phyloP scores from a whole-genome alignment of 2,797 vertebrate genomes.

The Xiphophorus birchmanni region DNA sequence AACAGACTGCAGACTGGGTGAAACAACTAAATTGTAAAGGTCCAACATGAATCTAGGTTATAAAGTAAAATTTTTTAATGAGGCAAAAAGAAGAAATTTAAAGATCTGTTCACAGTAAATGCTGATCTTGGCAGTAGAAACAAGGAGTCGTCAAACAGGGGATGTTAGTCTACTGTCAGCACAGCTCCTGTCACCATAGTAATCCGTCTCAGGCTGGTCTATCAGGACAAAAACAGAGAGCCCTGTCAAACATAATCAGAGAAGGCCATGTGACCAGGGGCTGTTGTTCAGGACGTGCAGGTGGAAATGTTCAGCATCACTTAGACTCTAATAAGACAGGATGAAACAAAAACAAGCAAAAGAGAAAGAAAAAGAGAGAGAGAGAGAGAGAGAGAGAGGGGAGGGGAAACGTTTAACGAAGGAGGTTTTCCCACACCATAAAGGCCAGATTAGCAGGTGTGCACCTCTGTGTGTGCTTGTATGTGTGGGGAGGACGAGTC shows the following conservation, averaged over 20 bases:
- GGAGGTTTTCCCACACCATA: conserved; percentile 59
- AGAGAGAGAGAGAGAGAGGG: conserved; percentile 12
- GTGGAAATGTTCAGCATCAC: conserved; percentile 56
- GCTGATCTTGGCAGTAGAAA: background rate
- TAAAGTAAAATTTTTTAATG: background rate
- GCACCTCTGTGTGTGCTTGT: conserved; percentile 25
- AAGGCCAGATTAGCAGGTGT: conserved; percentile 57
- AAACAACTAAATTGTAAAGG: background rate
- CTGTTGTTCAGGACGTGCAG: conserved; percentile 43
- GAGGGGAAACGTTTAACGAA: conserved; percentile 64
- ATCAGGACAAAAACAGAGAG: conserved; percentile 66
- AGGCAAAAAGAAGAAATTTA: conserved; percentile 1
- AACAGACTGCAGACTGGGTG: background rate
- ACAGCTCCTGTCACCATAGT: conserved; percentile 68
- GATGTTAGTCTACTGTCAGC: conserved; percentile 32
- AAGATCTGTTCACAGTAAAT: background rate
- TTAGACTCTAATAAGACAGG: conserved; percentile 43
- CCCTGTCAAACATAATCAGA: conserved; percentile 37
- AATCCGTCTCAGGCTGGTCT: conserved; percentile 64
- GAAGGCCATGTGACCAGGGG: conserved; percentile 39
- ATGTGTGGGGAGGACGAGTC: conserved; percentile 33
- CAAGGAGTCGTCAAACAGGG: conserved; percentile 28
- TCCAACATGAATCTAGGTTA: background rate
- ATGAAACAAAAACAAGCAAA: conserved; percentile 32
- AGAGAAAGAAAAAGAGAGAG: background rate